Evolutionary conservation across 2,113 vertebrate species (phyloP).

Genomic region (Gasterosteus nipponicus): DNA sequence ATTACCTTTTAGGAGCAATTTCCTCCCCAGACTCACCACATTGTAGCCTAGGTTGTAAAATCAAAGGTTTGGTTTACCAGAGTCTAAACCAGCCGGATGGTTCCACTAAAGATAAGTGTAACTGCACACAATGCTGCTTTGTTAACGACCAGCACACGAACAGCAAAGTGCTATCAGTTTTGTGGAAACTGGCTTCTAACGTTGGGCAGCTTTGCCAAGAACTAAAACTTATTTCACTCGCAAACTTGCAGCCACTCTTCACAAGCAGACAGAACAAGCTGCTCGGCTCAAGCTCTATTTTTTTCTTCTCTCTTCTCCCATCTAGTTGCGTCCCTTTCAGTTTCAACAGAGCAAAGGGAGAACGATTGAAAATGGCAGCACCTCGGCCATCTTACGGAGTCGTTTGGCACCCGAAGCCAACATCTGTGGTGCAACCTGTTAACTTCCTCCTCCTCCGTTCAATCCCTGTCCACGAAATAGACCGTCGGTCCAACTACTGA

Average conservation of each 20-base stretch:
- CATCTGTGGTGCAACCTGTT: conserved; percentile 60
- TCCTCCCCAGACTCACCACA: conserved; percentile 4
- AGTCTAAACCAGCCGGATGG: neutral
- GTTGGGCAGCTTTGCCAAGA: conserved; percentile 28
- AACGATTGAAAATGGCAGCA: conserved; percentile 68
- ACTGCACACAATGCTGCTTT: too few relatives aligned
- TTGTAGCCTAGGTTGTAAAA: conserved; percentile 19
- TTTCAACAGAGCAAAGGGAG: conserved; percentile 33
- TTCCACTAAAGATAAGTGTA: neutral
- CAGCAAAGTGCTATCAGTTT: conserved; percentile 7
- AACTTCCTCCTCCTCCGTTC: conserved; percentile 35
- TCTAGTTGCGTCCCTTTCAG: conserved; percentile 19
- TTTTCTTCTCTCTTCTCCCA: conserved; percentile 13
- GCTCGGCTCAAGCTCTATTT: too few relatives aligned
- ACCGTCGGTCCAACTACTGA: neutral
- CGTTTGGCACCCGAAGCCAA: conserved; percentile 46
- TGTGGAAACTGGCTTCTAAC: conserved; percentile 39
- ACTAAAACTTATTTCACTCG: conserved; percentile 46
- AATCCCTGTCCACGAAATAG: neutral
- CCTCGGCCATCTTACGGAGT: conserved; percentile 73
- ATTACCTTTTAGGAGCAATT: conserved; percentile 42
- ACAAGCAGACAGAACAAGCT: conserved; percentile 33
- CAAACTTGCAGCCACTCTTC: conserved; percentile 18
- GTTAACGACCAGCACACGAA: neutral
- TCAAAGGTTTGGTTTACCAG: neutral